These are phyloP conservation scores for Fregetta grallaria DNA, from an alignment of 2,113 vertebrate species.

Conservation along the genomic window DNA sequence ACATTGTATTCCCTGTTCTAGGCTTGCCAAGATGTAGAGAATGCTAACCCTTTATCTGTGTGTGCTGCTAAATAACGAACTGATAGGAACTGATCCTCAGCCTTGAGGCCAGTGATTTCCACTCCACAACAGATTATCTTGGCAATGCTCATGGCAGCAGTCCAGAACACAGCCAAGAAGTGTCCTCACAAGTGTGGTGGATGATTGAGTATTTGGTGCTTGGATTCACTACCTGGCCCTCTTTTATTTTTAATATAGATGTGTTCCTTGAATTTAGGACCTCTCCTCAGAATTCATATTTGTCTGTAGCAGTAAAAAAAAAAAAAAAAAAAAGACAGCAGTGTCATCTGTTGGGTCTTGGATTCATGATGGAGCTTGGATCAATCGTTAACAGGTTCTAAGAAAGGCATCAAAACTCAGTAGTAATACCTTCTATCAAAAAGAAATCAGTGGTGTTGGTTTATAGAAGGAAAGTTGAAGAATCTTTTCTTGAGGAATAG, in stretches of 20 bases:
- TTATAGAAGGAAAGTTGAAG: not conserved
- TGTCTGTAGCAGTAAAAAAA: not conserved
- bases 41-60: not conserved
- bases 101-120: not conserved
- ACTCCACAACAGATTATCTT: not conserved
- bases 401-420: not conserved
- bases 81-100: not conserved
- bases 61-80: not conserved
- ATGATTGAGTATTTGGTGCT: not conserved
- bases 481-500: not conserved
- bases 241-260: not conserved
- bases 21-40: not conserved
- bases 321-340: not conserved
- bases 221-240: not conserved
- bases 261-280: not conserved
- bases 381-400: not conserved
- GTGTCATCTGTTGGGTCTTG: not conserved
- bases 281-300: not conserved
- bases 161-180: not conserved
- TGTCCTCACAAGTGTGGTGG: rapidly evolving
- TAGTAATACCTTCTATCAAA: not conserved
- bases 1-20: not conserved
- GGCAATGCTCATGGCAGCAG: not conserved
- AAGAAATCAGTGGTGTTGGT: not conserved
- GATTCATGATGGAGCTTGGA: not conserved